Base-by-base conservation (phyloP, 2,888 invertebrate genomes). In the Tillus elongatus region DNA sequence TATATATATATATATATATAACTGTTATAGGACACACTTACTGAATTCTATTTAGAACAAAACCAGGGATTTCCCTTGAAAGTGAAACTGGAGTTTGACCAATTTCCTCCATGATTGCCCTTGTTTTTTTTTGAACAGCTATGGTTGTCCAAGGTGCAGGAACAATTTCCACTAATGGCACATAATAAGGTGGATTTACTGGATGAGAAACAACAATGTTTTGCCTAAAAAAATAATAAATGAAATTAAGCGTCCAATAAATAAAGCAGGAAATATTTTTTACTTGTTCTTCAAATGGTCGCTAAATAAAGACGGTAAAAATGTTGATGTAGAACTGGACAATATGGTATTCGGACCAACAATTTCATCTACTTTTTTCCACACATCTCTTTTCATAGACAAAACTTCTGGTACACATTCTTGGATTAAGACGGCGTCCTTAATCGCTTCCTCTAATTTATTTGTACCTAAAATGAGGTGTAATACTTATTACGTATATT, bases 111-210 rank as follows among this genome's bases (percentile, higher is more conserved):
- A 95, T 87, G 15, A 84, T 69, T 29, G 71, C 75, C 36, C 83
- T 75, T 0, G 91, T 85, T 59, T 76, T 80, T 30, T 70, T 68
- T 1, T 83, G 75, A 6, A 89, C 78, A 43, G 82, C 81, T 0
- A 79, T 72, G 35, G 81, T 77, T 0, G 96, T 96, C 90, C 91
- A 93, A 3, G 91, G 88, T 0, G 93, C 88, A 0, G 95, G 95
- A 0, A 95, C 88, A 9, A 97, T 72, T 69, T 97, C 96, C 1
- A 93, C 90, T 30, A 96, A 68, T 0, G 93, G 92, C 13, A 93
- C 89, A 61, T 91, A 95, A 63, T 95, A 95, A 0, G 96, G 96
- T 3, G 96, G 96, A 64, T 96, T 96, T 2, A 93, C 89, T 64
- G 95, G 96, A 67, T 96, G 95, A 0, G 88, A 86, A 9, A 93